These are phyloP conservation scores for Misgurnus anguillicaudatus DNA, from an alignment of 2,113 vertebrate species.

Conservation along the genomic window DNA sequence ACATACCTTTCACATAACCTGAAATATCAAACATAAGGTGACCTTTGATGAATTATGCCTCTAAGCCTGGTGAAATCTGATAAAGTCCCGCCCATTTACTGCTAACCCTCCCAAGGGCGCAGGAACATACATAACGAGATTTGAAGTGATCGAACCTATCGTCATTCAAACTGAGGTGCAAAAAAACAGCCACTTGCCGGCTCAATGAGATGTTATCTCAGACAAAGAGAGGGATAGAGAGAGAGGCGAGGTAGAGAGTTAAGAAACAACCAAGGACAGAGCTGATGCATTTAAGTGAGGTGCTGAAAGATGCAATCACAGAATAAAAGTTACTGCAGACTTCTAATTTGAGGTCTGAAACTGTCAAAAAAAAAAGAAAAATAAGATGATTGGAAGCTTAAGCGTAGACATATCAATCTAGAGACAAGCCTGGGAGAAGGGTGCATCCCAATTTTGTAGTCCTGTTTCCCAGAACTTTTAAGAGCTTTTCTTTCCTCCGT, in stretches of 20 bases:
- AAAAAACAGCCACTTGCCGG: slow-evolving; percentile 63
- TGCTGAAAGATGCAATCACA: slow-evolving; percentile 4
- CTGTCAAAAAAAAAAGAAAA: background rate
- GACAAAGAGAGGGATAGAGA: slow-evolving; percentile 42
- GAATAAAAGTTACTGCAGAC: background rate
- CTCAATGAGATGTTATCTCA: slow-evolving; percentile 68
- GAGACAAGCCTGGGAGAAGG: background rate
- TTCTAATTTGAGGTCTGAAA: slow-evolving; percentile 8
- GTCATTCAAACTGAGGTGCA: slow-evolving; percentile 69
- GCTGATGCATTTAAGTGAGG: background rate
- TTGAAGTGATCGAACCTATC: slow-evolving; percentile 68
- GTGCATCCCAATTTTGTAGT: background rate
- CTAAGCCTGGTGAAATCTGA: slow-evolving; percentile 70
- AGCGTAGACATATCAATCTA: background rate
- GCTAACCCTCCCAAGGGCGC: slow-evolving; percentile 72
- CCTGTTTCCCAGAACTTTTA: slow-evolving; percentile 25
- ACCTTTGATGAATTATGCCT: slow-evolving; percentile 67
- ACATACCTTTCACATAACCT: slow-evolving; percentile 29
- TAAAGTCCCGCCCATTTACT: slow-evolving; percentile 66
- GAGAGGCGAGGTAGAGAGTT: slow-evolving; percentile 25
- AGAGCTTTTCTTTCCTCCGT: slow-evolving; percentile 10
- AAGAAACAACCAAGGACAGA: slow-evolving; percentile 16
- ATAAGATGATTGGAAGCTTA: background rate
- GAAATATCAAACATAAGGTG: slow-evolving; percentile 54
- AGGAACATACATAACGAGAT: slow-evolving; percentile 76